These are phyloP conservation scores for Cottus gobio DNA, from an alignment of 2,113 vertebrate species.

Conservation along the genomic window DNA sequence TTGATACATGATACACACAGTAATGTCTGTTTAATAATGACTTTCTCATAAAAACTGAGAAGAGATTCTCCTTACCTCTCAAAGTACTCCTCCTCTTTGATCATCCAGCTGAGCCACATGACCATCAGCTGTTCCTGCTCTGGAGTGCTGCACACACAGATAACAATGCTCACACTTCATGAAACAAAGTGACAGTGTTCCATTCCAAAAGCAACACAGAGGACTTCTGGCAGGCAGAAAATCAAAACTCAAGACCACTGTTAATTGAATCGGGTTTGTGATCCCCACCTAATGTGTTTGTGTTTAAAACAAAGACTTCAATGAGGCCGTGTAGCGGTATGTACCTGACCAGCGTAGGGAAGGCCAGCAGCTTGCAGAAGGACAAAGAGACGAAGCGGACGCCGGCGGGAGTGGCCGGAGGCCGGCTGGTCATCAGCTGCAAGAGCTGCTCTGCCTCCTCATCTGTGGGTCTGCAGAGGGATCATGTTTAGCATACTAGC, in stretches of 20 bases:
- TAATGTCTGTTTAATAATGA: background rate
- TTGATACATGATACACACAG: background rate
- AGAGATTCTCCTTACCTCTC: conserved; percentile 88
- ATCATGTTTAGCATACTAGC: background rate
- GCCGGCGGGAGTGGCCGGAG: conserved; percentile 94
- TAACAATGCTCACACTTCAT: background rate
- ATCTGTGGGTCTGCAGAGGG: conserved; percentile 89
- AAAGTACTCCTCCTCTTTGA: conserved; percentile 99
- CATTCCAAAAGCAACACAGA: background rate
- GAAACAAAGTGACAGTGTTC: conserved; percentile 6
- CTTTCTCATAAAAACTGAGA: background rate
- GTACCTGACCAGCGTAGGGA: conserved; percentile 96
- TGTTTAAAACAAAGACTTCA: conserved; percentile 13
- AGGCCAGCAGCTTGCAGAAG: conserved; percentile 97
- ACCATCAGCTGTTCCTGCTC: conserved; percentile 98
- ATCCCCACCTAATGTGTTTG: background rate
- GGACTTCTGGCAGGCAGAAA: conserved; percentile 12
- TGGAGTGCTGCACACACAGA: conserved; percentile 85
- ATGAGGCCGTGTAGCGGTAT: background rate
- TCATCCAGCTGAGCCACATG: conserved; percentile 99
- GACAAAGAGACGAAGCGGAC: conserved; percentile 98
- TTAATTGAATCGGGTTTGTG: conserved; percentile 1
- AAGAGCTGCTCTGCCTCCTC: conserved; percentile 96
- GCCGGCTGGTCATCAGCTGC: conserved; percentile 97
- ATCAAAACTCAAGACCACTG: background rate